Conservation (phyloP, 1,140 invertebrate genomes). For the Papilio dardanus region DNA sequence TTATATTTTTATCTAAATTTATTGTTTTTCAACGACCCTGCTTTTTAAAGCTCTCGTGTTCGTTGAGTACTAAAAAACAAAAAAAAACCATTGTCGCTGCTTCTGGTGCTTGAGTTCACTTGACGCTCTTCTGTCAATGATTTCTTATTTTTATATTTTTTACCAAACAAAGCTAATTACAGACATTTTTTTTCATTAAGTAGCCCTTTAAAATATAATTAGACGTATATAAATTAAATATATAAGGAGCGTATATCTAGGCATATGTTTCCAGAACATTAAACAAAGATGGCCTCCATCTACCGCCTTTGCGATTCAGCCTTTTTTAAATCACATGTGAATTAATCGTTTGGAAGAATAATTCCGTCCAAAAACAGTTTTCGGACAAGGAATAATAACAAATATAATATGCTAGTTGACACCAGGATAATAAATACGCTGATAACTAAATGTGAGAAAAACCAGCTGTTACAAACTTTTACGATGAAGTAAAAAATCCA, state of each 20-base stretch:
- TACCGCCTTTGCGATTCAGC: background rate
- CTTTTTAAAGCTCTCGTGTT: conserved; percentile 3
- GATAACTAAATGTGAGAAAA: background rate
- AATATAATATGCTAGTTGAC: background rate
- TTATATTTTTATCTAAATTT: background rate
- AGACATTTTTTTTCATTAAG: background rate
- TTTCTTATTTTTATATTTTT: background rate
- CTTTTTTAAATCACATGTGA: background rate
- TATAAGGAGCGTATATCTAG: background rate
- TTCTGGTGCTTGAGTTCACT: background rate
- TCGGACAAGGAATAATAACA: background rate
- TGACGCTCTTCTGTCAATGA: background rate
- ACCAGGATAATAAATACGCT: background rate
- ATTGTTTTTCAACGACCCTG: background rate
- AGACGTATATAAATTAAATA: background rate
- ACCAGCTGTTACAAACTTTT: background rate
- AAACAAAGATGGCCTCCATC: background rate
- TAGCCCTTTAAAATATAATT: background rate
- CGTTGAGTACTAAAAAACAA: background rate
- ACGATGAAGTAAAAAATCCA: background rate
- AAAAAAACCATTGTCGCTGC: background rate
- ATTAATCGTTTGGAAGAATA: conserved; percentile 5
- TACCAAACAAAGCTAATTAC: background rate
- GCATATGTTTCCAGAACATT: conserved; percentile 15
- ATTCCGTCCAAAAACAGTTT: background rate